Conservation (phyloP, 2,113 vertebrate genomes). For the Blennius ocellaris region DNA sequence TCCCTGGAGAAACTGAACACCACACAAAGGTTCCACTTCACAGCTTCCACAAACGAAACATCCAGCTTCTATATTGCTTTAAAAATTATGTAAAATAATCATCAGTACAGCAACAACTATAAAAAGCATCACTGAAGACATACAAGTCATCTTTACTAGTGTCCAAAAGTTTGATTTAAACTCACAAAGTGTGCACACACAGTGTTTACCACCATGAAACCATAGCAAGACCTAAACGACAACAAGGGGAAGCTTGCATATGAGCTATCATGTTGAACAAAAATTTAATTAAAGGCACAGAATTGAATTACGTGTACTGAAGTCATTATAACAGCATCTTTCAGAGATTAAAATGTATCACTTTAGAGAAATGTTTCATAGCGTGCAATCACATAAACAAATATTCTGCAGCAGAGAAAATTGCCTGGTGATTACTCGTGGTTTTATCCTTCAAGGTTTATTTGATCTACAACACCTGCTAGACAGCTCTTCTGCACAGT, state of each 20-base stretch:
- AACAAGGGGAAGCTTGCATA: constrained; percentile 8
- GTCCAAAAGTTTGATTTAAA: no score
- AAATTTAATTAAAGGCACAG: constrained; percentile 21
- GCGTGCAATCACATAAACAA: constrained; percentile 30
- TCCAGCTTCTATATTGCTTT: no score
- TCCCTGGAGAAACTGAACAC: no score
- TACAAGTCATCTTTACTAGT: no score
- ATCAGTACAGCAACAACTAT: no score
- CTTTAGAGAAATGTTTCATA: constrained; percentile 19
- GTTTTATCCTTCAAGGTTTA: constrained; percentile 62
- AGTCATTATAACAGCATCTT: constrained; percentile 44
- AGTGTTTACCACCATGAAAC: not conserved
- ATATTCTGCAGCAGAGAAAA: constrained; percentile 31
- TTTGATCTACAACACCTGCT: constrained; percentile 45
- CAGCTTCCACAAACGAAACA: no score
- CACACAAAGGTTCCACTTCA: no score
- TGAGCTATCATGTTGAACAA: constrained; percentile 7
- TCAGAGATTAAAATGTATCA: constrained; percentile 35
- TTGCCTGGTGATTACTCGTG: constrained; percentile 34
- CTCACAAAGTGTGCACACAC: not conserved
- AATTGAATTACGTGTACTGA: constrained; percentile 30
- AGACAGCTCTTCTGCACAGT: constrained; percentile 11
- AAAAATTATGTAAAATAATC: no score
- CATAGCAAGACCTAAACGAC: not conserved
- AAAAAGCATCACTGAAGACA: no score